Evolutionary conservation across 2,797 vertebrate species (phyloP).

Genomic region (Channa striata): DNA sequence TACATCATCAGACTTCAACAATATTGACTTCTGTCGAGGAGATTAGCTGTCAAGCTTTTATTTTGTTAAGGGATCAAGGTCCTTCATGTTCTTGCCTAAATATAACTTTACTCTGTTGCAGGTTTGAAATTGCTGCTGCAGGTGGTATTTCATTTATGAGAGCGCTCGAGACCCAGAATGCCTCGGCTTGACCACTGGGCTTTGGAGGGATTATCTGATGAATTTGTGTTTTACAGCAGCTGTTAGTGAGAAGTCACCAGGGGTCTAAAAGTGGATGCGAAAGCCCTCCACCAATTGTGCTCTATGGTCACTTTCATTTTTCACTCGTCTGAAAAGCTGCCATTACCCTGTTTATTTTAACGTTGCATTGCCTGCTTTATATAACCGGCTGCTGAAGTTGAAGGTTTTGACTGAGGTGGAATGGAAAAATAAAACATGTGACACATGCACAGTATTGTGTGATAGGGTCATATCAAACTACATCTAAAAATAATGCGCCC

Average conservation of each 20-base stretch:
- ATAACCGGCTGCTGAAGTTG: neutral
- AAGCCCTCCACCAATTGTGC: constrained; percentile 64
- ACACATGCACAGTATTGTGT: constrained; percentile 2
- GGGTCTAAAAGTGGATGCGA: constrained; percentile 87
- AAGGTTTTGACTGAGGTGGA: constrained; percentile 35
- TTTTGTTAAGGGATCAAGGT: constrained; percentile 88
- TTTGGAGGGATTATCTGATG: constrained; percentile 87
- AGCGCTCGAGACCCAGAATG: constrained; percentile 84
- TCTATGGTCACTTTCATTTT: constrained; percentile 74
- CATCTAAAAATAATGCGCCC: constrained; percentile 77
- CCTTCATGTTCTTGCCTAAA: constrained; percentile 87
- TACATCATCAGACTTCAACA: constrained; percentile 82
- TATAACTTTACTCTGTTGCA: constrained; percentile 80
- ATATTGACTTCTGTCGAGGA: constrained; percentile 83
- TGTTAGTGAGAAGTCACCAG: constrained; percentile 88
- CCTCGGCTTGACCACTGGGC: constrained; percentile 85
- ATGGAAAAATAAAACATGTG: constrained; percentile 36
- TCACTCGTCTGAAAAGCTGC: constrained; percentile 48
- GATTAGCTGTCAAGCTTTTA: constrained; percentile 86
- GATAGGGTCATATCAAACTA: constrained; percentile 61
- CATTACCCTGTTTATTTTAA: constrained; percentile 36
- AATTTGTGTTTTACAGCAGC: constrained; percentile 91
- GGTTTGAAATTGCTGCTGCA: constrained; percentile 78
- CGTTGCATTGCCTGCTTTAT: constrained; percentile 17
- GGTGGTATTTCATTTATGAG: constrained; percentile 87